Percentiles rank a stretch among this genome's conserved stretches.
Evolutionary conservation across 2,113 vertebrate species (phyloP).

Genomic region (Eulemur macaco): DNA sequence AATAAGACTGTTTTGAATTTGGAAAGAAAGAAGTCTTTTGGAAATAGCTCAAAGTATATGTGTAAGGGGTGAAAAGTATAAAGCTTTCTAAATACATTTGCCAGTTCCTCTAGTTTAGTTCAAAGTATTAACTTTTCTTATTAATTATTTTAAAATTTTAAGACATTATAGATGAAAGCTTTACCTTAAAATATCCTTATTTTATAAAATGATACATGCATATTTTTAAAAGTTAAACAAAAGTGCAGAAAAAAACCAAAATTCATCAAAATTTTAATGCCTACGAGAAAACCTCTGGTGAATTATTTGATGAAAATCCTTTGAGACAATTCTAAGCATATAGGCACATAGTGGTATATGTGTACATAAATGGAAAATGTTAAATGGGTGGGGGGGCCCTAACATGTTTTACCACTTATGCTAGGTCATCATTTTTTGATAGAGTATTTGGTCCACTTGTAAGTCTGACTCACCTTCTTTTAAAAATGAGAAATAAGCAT

Average conservation of each 20-base stretch:
- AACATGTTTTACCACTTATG: neutral
- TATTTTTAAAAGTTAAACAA: neutral
- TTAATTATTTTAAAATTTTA: constrained; percentile 26
- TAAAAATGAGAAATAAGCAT: constrained; percentile 7
- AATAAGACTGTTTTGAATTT: constrained; percentile 36
- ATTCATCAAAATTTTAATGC: neutral
- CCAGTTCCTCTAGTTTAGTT: constrained; percentile 3
- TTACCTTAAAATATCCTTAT: neutral
- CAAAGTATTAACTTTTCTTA: constrained; percentile 9
- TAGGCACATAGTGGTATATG: neutral
- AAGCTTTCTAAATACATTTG: constrained; percentile 15
- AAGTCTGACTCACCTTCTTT: neutral
- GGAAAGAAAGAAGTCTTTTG: constrained; percentile 1
- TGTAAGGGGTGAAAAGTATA: neutral
- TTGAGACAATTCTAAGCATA: neutral
- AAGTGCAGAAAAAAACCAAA: constrained; percentile 31
- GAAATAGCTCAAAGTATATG: constrained; percentile 24
- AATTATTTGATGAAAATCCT: constrained; percentile 6
- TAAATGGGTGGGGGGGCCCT: neutral
- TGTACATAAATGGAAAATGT: neutral
- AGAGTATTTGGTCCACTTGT: neutral
- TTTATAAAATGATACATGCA: constrained; percentile 26
- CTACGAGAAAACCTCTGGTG: neutral
- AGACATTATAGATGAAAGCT: neutral
- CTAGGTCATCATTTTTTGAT: constrained; percentile 3